Evolutionary conservation across 2,113 vertebrate species (phyloP).

Genomic region (Plestiodon gilberti): DNA sequence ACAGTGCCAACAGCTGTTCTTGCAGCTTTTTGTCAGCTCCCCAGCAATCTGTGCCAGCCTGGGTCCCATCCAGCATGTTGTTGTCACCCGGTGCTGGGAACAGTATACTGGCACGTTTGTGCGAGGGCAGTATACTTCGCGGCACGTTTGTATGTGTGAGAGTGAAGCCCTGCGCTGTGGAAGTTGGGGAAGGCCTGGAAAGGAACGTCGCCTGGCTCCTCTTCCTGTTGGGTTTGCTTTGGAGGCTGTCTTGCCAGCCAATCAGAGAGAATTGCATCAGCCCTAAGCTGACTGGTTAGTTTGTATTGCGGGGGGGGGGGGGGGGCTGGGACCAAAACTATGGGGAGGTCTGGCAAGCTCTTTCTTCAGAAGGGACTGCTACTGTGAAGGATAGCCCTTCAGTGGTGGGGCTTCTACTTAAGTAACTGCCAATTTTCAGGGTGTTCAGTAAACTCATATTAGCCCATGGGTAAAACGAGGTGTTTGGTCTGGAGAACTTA

Average conservation of each 20-base stretch:
- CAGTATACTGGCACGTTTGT: constrained; percentile 28
- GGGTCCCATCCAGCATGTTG: constrained; percentile 57
- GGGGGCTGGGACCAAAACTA: neutral
- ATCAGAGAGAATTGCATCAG: too few species aligned
- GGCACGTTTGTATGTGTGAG: too few species aligned
- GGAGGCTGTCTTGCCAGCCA: neutral
- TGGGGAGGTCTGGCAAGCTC: neutral
- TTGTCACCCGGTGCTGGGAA: constrained; percentile 58
- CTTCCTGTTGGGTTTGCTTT: neutral
- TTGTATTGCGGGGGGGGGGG: neutral
- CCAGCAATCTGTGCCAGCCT: constrained; percentile 47
- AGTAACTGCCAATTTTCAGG: neutral
- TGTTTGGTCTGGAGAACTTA: too few species aligned
- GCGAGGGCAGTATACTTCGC: too few species aligned
- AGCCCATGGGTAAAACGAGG: too few species aligned
- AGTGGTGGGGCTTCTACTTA: too few species aligned
- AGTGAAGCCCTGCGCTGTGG: constrained; percentile 19
- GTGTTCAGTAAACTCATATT: too few species aligned
- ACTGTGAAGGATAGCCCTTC: too few species aligned
- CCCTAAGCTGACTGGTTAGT: neutral
- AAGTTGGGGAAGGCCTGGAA: neutral
- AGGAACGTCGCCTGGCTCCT: rapidly evolving
- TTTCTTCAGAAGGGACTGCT: neutral
- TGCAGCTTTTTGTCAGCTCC: constrained; percentile 41
- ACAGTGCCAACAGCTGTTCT: constrained; percentile 68